These are phyloP conservation scores for Incurvaria masculella DNA, from an alignment of 2,888 invertebrate species.

Conservation along the genomic window DNA sequence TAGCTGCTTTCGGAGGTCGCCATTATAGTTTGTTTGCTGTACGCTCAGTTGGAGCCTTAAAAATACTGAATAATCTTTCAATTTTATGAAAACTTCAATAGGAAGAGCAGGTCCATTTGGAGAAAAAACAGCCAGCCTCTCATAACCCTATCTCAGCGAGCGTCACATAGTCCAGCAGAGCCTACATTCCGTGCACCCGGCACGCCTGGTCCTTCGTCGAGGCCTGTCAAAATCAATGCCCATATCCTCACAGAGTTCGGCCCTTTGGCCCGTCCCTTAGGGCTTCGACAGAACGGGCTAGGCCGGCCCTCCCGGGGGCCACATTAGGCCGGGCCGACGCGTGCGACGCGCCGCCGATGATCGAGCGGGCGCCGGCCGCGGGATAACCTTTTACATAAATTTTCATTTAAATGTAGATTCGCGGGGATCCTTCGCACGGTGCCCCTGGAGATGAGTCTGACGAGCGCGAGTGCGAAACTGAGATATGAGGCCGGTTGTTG, in stretches of 20 bases:
- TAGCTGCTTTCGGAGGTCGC: no score
- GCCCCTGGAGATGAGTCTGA: not conserved
- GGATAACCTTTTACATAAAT: not conserved
- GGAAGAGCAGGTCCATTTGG: no score
- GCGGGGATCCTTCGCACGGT: not conserved
- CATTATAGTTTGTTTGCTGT: no score
- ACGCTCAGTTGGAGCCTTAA: no score
- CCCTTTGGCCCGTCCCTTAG: not conserved
- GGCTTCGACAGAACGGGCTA: slow-evolving; percentile 20
- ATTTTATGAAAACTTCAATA: no score
- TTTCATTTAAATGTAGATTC: not conserved
- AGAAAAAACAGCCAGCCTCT: no score
- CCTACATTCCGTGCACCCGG: no score
- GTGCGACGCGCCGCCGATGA: slow-evolving; percentile 49
- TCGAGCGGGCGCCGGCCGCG: slow-evolving; percentile 24
- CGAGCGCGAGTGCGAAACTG: not conserved
- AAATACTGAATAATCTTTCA: no score
- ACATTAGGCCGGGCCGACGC: slow-evolving; percentile 44
- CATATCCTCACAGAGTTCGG: not conserved
- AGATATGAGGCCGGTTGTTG: no score
- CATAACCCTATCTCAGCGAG: no score
- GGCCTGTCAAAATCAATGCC: not conserved
- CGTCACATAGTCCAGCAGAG: no score
- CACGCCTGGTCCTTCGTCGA: not conserved
- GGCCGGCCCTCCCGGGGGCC: slow-evolving; percentile 36